These are phyloP conservation scores for Siphamia tubifer DNA, from an alignment of 2,113 vertebrate species.

Conservation along the genomic window DNA sequence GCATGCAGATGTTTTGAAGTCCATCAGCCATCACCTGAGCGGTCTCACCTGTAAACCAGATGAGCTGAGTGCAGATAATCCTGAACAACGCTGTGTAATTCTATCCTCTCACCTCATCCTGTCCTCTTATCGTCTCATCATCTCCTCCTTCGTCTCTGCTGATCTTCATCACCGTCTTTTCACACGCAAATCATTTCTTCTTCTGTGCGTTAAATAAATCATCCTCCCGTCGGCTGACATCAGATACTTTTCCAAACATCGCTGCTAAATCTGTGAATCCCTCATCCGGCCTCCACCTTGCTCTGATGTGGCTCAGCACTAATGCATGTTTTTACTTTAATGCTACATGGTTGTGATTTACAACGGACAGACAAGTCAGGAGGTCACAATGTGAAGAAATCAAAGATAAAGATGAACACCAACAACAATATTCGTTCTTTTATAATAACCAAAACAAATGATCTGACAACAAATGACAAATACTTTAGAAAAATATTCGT, in stretches of 20 bases:
- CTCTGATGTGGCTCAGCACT: constrained; percentile 62
- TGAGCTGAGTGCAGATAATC: constrained; percentile 51
- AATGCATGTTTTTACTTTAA: constrained; percentile 73
- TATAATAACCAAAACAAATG: too few species aligned
- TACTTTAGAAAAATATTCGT: too few species aligned
- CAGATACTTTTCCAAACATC: constrained; percentile 52
- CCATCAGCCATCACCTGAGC: constrained; percentile 33
- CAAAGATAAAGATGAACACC: too few species aligned
- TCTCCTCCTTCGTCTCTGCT: constrained; percentile 10
- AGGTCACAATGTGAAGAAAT: too few species aligned
- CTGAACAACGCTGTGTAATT: constrained; percentile 47
- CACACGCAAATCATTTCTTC: constrained; percentile 57
- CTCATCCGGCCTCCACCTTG: not conserved
- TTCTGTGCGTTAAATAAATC: constrained; percentile 49
- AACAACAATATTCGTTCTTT: too few species aligned
- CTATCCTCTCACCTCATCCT: constrained; percentile 50
- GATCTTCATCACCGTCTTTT: constrained; percentile 50
- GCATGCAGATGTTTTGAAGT: constrained; percentile 11
- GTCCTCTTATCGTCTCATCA: constrained; percentile 46
- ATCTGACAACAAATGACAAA: too few species aligned
- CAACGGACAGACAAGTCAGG: not conserved
- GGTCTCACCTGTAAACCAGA: constrained; percentile 53
- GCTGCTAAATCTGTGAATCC: constrained; percentile 28
- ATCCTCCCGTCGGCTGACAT: constrained; percentile 28
- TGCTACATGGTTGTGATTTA: constrained; percentile 58